These are phyloP conservation scores for Eurypyga helias DNA, from an alignment of 2,113 vertebrate genomes.

Conservation along the genomic window DNA sequence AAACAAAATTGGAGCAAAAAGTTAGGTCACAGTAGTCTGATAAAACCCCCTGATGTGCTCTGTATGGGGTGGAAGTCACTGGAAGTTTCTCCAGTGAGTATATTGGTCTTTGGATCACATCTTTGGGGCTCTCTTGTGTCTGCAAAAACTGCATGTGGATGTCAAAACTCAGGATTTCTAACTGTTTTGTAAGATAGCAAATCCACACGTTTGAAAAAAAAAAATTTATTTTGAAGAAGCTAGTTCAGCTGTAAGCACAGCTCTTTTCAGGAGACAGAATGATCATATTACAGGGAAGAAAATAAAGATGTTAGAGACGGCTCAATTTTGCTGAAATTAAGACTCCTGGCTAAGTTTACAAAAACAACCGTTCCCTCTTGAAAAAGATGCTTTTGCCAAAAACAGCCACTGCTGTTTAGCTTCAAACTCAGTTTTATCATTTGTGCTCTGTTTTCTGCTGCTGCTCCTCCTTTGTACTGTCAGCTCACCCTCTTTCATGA, in stretches of 20 bases:
- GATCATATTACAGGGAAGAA: not conserved
- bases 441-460: not conserved
- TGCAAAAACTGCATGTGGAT: not conserved
- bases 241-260: not conserved
- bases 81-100: not conserved
- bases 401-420: not conserved
- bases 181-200: not conserved
- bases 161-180: not conserved
- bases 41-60: fast-evolving
- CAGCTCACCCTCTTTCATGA: slow-evolving; percentile 8
- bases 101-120: not conserved
- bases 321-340: slow-evolving; percentile 28
- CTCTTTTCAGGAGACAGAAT: not conserved
- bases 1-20: not conserved
- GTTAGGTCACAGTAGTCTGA: not conserved
- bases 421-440: slow-evolving; percentile 33
- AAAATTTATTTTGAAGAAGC: not conserved
- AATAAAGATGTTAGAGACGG: slow-evolving; percentile 22
- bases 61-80: not conserved
- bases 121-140: not conserved
- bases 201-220: not conserved
- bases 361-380: not conserved
- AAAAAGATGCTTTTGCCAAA: not conserved
- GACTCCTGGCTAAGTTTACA: slow-evolving; percentile 28
- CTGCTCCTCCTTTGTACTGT: slow-evolving; percentile 13